Percentiles rank a stretch among this genome's conserved stretches.
These are phyloP conservation scores for Morpho helenor DNA, from an alignment of 2,888 invertebrate genomes.

Conservation along the genomic window DNA sequence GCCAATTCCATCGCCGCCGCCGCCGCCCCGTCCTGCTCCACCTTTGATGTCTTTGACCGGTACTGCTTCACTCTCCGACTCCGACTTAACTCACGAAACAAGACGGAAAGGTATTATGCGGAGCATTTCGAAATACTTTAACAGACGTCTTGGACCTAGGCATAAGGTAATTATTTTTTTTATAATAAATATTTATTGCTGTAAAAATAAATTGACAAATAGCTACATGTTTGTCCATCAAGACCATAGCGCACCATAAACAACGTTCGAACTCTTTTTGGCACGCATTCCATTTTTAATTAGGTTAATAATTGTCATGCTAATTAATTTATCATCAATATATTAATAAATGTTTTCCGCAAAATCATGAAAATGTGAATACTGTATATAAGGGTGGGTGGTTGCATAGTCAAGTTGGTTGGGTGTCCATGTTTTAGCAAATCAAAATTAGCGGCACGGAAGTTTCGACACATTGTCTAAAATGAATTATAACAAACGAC, in stretches of 20 bases:
- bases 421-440: constrained; percentile 45
- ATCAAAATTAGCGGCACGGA: constrained; percentile 25
- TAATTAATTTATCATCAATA: constrained; percentile 7
- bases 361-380: constrained; percentile 29
- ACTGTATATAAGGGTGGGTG: constrained; percentile 37
- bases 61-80: constrained; percentile 76
- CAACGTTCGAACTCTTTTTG: constrained; percentile 9
- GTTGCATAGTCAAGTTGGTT: constrained; percentile 30
- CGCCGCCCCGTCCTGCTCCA: constrained; percentile 40
- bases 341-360: constrained; percentile 5
- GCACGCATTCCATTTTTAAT: constrained; percentile 20
- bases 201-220: neutral
- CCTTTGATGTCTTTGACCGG: constrained; percentile 52
- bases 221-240: neutral
- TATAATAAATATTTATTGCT: neutral
- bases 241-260: constrained; percentile 16
- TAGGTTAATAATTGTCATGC: constrained; percentile 20
- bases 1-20: constrained; percentile 41
- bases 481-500: constrained; percentile 32
- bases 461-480: constrained; percentile 17
- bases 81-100: constrained; percentile 79
- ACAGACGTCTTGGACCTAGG: constrained; percentile 84
- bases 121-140: constrained; percentile 90
- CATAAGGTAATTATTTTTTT: constrained; percentile 64
- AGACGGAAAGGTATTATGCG: constrained; percentile 90